Base-by-base conservation (phyloP, 2,797 vertebrate species). In the Taenioides sp. region DNA sequence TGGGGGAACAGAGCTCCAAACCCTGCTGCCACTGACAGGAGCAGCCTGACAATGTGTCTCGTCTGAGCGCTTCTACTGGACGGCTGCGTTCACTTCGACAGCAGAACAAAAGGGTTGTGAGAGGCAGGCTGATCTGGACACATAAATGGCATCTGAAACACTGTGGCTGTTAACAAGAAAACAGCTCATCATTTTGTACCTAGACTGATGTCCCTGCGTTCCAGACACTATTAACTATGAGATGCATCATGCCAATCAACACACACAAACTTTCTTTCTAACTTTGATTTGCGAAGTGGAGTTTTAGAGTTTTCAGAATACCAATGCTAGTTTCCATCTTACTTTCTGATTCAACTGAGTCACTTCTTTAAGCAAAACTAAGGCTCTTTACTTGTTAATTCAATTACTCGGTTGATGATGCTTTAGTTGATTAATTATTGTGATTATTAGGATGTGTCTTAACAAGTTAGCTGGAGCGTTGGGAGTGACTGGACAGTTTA, bases 1-100 rank as follows among this genome's bases (percentile, higher is more conserved):
- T 18, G 16, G 27, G 2, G 28, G 37, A 43, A 72, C 31, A 74
- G 76, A 80, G 69, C 75, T 73, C 77, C 78, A 79, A 74, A 80
- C 81, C 60, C 79, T 79, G 72, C 70, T 80, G 80, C 88, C 73
- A 83, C 80, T 78, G 76, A 74, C 83, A 82, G 77, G 76, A 88
- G 78, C 81, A 70, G 77, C 77, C 79, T 81, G 75, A 86, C 81
- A 82, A 12, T 22, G 74, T 65, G 72, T 69, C 65, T 52, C 27
- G 65, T 66, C 47, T 66, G 17, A 52, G 18, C 27, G 61, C 70
- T 67, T 62, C 79, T 77, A 69, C 67, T 12, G 5, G 63, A 69
- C 64, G 17, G 31, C 57, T 60, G 17, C 17, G 71, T 62, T 69
- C 74, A 73, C 74, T 79, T 76, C 55, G 17, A 57, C 64, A 81